Base-by-base conservation (phyloP, 2,113 vertebrate genomes). In the Peucedramus taeniatus region DNA sequence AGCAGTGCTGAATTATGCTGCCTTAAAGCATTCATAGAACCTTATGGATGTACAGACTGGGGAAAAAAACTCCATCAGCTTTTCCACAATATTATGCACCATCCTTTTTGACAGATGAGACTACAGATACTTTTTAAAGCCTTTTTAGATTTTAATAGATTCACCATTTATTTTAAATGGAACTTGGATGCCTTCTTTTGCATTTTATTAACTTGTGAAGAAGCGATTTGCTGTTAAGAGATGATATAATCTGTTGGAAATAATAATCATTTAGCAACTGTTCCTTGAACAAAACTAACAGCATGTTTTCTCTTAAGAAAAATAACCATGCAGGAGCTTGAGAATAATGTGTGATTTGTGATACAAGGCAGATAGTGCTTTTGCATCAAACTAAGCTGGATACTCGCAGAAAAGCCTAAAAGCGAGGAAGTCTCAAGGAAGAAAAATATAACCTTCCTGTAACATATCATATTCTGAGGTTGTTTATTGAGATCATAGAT, bases 141-240 rank as follows among this genome's bases (percentile, higher is more conserved):
- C 8, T 82, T 84, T 82, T 85, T 59, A 53, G 20, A 74, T 92
- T 92, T 92, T 90, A 86, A 90, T 80, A 83, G 15, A 65, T 72
- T 65, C 31, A 42, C 17, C 2, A 0, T 94, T 81, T 89, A 87
- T 79, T 93, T 90, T 71, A 89, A 76, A 94, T 53, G 57, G 44
- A 75, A 75, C 20, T 79, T 92, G 74, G n/a, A 68, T 94, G 37
- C 30, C 30, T 89, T 79, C 24, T 87, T 57, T 83, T 74, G 19
- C 37, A 79, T 94, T 95, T 94, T 91, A 94, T 88, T 94, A 88
- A 72, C 59, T 71, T 15, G 33, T 82, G 72, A 92, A 64, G 49
- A 92, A 91, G 69, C 0, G 0, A 17, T 92, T 75, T 76, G 15
- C 44, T 89, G 35, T 70, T 94, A 71, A 40, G 51, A 71, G 65